phyloP scores from a whole-genome alignment of 2,797 vertebrate genomes.

The Chaunax sp. region DNA sequence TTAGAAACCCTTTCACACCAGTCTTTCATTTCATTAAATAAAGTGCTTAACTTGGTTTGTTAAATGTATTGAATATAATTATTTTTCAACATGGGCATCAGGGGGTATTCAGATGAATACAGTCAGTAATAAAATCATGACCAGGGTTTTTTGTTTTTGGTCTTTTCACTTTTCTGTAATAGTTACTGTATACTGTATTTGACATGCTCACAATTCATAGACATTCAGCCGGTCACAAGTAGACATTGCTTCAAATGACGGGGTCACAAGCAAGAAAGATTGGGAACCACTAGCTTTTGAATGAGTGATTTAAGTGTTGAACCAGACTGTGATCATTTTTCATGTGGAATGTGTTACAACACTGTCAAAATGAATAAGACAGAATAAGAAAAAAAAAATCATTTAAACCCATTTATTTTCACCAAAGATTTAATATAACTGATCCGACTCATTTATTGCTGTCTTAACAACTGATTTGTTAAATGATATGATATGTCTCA shows the following conservation, averaged over 20 bases:
- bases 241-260: conserved; percentile 5
- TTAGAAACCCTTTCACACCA: too few species aligned
- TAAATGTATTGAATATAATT: conserved; percentile 13
- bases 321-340: conserved; percentile 33
- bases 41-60: conserved; percentile 1
- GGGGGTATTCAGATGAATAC: too few species aligned
- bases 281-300: not conserved
- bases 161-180: not conserved
- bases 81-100: too few species aligned
- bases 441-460: conserved; percentile 30
- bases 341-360: conserved; percentile 38
- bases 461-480: conserved; percentile 34
- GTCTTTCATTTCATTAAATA: conserved; percentile 1
- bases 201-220: not conserved
- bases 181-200: not conserved
- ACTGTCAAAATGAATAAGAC: conserved; percentile 40
- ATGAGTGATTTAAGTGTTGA: too few species aligned
- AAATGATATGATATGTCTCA: not conserved
- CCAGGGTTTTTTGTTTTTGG: too few species aligned
- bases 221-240: conserved; percentile 11
- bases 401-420: conserved; percentile 45
- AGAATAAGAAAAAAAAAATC: conserved; percentile 36
- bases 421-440: conserved; percentile 42
- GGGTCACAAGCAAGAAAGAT: not conserved
- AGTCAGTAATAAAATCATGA: too few species aligned